Percentiles rank a stretch among this genome's conserved stretches.
Evolutionary conservation across 2,797 vertebrate species (phyloP).

Genomic region (Sphenopsis melanotis): DNA sequence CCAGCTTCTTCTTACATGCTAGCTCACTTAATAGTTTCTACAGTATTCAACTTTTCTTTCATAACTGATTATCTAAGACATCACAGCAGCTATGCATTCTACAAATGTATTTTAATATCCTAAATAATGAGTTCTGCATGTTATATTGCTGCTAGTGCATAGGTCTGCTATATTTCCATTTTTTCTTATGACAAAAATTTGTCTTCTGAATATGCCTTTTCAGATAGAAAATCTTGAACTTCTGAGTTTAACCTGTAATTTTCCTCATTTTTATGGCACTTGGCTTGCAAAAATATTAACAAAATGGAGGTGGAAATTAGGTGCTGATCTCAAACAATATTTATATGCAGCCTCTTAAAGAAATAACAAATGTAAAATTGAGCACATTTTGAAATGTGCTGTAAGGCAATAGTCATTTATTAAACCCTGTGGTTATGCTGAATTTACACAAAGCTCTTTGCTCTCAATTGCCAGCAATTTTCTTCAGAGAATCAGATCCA

Average conservation of each 20-base stretch:
- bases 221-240: not conserved
- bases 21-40: slow-evolving; percentile 41
- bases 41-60: not conserved
- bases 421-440: not conserved
- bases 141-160: not conserved
- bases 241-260: not conserved
- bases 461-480: not conserved
- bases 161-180: not conserved
- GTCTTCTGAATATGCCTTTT: not conserved
- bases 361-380: not conserved
- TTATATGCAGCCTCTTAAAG: not conserved
- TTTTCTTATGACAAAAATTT: not conserved
- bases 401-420: not conserved
- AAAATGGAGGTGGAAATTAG: not conserved
- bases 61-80: not conserved
- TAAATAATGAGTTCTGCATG: not conserved
- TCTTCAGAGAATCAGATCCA: not conserved
- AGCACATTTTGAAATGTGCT: not conserved
- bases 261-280: not conserved
- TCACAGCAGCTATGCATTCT: not conserved
- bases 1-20: slow-evolving; percentile 40
- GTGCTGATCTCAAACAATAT: not conserved
- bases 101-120: not conserved
- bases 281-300: not conserved
- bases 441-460: not conserved